Evolutionary conservation across 1,140 invertebrate genomes (phyloP).

Genomic region (Brachionus koreanus): DNA sequence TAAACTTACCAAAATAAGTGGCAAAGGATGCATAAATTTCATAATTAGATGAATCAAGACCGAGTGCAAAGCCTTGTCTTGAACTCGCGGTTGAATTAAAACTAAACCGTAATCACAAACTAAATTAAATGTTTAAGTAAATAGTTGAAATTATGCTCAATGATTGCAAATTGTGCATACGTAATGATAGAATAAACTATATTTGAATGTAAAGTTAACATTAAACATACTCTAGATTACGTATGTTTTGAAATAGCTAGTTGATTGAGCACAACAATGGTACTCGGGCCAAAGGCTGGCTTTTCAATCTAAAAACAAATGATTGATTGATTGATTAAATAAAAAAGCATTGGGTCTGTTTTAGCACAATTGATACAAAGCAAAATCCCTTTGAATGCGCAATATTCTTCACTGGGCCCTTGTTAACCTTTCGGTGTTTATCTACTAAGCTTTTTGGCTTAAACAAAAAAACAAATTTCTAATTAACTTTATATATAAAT

Average conservation of each 20-base stretch:
- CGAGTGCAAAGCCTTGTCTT: not conserved
- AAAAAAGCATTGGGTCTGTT: not conserved
- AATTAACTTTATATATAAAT: slow-evolving; percentile 11
- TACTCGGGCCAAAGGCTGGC: not conserved
- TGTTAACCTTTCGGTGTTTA: not conserved
- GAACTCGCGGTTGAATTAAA: not conserved
- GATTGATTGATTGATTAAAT: not conserved
- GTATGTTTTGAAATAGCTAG: not conserved
- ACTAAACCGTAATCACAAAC: not conserved
- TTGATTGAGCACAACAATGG: not conserved
- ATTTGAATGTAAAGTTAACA: not conserved
- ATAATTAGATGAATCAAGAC: slow-evolving; percentile 12
- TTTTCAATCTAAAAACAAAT: not conserved
- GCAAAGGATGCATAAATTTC: not conserved
- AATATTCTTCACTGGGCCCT: not conserved
- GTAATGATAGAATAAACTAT: not conserved
- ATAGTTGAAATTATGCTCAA: not conserved
- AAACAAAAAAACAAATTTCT: not conserved
- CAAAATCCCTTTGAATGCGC: not conserved
- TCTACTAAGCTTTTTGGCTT: not conserved
- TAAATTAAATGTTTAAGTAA: not conserved
- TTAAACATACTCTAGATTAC: not conserved
- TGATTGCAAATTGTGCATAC: not conserved
- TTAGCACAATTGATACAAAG: not conserved
- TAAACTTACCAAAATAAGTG: slow-evolving; percentile 4